Percentiles rank a stretch among this genome's conserved stretches.
Conservation (phyloP, 2,113 vertebrate species). For the Proterorhinus semilunaris region DNA sequence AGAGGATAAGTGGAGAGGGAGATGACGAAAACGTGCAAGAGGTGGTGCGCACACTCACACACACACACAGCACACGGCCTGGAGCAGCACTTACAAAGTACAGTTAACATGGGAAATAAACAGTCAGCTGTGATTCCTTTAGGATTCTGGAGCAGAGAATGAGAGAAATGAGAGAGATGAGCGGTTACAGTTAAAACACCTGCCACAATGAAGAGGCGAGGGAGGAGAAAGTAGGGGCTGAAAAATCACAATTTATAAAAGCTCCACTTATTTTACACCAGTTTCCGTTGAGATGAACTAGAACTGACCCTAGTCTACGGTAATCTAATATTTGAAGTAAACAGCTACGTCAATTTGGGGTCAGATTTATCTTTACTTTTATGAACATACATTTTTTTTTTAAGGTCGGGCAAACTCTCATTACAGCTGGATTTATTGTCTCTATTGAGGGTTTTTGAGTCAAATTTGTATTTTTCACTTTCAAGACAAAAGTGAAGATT, state of each 20-base stretch:
- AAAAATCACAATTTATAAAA: neutral
- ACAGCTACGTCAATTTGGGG: no score
- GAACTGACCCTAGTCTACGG: no score
- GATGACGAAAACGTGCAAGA: no score
- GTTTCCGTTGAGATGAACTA: neutral
- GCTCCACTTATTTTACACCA: neutral
- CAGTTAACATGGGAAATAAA: slow-evolving; percentile 86
- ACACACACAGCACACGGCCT: slow-evolving; percentile 42
- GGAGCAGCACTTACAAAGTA: slow-evolving; percentile 91
- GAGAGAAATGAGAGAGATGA: slow-evolving; percentile 77
- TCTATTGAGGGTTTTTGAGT: no score
- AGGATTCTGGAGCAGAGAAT: slow-evolving; percentile 90
- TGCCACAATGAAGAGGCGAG: neutral
- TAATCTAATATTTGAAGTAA: no score
- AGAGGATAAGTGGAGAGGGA: neutral
- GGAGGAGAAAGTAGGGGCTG: neutral
- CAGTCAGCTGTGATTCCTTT: slow-evolving; percentile 86
- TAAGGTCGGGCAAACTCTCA: no score
- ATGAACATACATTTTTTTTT: no score
- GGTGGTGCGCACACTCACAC: no score
- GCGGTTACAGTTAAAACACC: slow-evolving; percentile 44
- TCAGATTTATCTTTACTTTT: no score
- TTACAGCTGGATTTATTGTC: no score
- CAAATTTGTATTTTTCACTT: no score
- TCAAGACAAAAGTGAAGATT: no score